Conservation (phyloP, 2,113 vertebrate species). For the Clinocottus analis region DNA sequence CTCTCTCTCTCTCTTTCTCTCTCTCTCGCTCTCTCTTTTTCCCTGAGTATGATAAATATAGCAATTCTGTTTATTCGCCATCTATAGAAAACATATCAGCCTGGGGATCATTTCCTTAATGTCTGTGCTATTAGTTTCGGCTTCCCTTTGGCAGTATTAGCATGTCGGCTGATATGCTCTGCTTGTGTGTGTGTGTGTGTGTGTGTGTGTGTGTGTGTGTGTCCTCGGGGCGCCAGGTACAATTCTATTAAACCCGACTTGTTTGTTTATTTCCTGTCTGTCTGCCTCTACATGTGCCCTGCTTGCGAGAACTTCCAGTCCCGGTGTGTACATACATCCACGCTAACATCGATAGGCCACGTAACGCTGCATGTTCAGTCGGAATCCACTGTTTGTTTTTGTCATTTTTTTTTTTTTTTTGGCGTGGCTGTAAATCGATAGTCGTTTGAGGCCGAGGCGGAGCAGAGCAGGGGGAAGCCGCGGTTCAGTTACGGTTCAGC, state of each 20-base stretch:
- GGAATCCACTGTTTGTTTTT: conserved; percentile 45
- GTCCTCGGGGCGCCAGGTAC: conserved; percentile 77
- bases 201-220: conserved; percentile 57
- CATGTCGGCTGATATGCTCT: conserved; percentile 76
- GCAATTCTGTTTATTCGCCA: conserved; percentile 82
- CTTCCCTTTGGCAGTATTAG: conserved; percentile 81
- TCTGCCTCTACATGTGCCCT: conserved; percentile 55
- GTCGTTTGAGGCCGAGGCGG: conserved; percentile 60
- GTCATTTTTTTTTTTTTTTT: conserved; percentile 46
- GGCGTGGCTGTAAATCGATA: conserved; percentile 59
- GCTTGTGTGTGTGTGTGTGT: conserved; percentile 58
- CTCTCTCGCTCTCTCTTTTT: conserved; percentile 57
- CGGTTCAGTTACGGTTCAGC: conserved; percentile 70
- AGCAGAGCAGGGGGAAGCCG: conserved; percentile 46
- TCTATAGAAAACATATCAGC: conserved; percentile 84
- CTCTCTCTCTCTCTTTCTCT: conserved; percentile 17
- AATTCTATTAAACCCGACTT: conserved; percentile 77
- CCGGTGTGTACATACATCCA: conserved; percentile 29
- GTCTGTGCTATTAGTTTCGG: conserved; percentile 81
- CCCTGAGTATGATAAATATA: conserved; percentile 83
- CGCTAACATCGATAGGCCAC: conserved; percentile 41
- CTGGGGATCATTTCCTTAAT: conserved; percentile 83
- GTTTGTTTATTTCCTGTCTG: conserved; percentile 79
- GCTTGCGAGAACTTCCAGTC: conserved; percentile 18
- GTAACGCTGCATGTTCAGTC: conserved; percentile 28